Conservation (phyloP, 2,888 invertebrate species). For the Apodemia zela region DNA sequence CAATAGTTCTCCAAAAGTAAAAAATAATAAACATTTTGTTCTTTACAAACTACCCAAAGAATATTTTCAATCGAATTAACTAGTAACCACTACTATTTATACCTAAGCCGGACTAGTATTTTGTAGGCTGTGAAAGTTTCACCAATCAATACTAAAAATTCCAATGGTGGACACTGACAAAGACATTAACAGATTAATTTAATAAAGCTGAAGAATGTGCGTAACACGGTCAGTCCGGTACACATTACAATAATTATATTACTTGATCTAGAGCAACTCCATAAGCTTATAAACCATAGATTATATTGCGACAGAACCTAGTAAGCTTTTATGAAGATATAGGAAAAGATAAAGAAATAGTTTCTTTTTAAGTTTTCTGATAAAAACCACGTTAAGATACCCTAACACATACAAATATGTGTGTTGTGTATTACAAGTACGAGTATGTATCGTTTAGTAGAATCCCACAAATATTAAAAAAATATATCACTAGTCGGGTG, state of each 20-base stretch:
- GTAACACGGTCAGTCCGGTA: slow-evolving; percentile 12
- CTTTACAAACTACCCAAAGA: too few relatives aligned
- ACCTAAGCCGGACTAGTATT: background rate
- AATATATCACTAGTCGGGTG: too few relatives aligned
- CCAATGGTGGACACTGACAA: background rate
- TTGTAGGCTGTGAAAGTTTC: background rate
- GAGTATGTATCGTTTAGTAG: too few relatives aligned
- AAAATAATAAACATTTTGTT: too few relatives aligned
- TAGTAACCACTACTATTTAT: background rate
- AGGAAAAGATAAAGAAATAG: too few relatives aligned
- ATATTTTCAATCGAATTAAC: too few relatives aligned
- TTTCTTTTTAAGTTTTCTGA: too few relatives aligned
- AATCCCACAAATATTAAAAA: too few relatives aligned
- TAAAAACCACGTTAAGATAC: too few relatives aligned
- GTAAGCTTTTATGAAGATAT: background rate
- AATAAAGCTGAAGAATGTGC: slow-evolving; percentile 9
- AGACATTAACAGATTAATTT: slow-evolving; percentile 4
- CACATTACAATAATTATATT: slow-evolving; percentile 13
- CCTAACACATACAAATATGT: too few relatives aligned
- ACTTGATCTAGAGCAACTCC: slow-evolving; percentile 11
- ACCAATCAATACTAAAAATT: slow-evolving; percentile 5
- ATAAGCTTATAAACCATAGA: slow-evolving; percentile 6
- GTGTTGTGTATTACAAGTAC: too few relatives aligned
- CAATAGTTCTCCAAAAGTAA: too few relatives aligned
- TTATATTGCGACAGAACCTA: background rate